A percentile compares a stretch with the other conserved stretches of the same genome.
Evolutionary conservation across 2,113 vertebrate species (phyloP).

Genomic region (Chunga burmeisteri): DNA sequence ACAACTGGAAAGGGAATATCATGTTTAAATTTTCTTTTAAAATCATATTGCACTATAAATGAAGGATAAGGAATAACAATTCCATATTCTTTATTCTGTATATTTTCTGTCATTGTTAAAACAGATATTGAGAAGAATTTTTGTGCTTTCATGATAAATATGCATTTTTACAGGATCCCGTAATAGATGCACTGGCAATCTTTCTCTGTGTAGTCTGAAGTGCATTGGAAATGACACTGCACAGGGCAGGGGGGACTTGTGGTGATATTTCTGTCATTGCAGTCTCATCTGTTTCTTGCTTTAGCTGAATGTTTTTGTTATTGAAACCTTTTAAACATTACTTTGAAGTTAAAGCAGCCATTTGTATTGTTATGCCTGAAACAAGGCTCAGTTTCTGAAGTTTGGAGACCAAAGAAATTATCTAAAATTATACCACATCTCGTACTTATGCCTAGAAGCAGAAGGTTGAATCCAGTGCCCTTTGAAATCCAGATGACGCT

Average conservation of each 20-base stretch:
- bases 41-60: not conserved
- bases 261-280: not conserved
- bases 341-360: slow-evolving; percentile 1
- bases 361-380: not conserved
- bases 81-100: not conserved
- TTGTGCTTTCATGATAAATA: not conserved
- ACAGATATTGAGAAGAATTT: not conserved
- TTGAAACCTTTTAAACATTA: not conserved
- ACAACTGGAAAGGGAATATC: not conserved
- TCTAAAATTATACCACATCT: not conserved
- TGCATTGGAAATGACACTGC: not conserved
- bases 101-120: not conserved
- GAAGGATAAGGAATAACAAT: not conserved
- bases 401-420: not conserved
- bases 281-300: not conserved
- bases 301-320: not conserved
- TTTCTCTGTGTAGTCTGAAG: not conserved
- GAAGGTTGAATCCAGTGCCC: not conserved
- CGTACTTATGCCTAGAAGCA: not conserved
- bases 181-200: not conserved
- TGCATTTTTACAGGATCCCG: not conserved
- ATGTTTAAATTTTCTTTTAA: not conserved
- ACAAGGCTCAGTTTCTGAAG: slow-evolving; percentile 1
- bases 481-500: not conserved
- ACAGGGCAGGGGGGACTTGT: not conserved